A percentile compares a stretch with the other conserved stretches of the same genome.
Evolutionary conservation across 2,113 vertebrate species (phyloP).

Genomic region (Choloepus hoffmanni): DNA sequence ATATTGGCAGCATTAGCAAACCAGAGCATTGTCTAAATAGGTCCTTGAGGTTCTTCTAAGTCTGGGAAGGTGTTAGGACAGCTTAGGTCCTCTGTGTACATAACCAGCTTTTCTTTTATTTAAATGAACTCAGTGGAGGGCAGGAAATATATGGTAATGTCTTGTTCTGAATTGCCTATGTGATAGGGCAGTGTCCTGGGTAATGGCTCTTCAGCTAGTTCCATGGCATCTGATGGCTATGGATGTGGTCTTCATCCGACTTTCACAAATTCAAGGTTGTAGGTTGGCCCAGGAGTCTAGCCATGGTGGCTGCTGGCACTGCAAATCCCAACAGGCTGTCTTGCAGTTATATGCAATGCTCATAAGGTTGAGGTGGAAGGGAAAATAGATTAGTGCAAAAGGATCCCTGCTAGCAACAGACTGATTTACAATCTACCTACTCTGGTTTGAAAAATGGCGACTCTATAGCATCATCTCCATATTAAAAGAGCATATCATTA

Average conservation of each 20-base stretch:
- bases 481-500: background rate
- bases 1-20: too few species aligned
- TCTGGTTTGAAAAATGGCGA: background rate
- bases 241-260: background rate
- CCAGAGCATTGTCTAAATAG: background rate
- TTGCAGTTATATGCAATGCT: background rate
- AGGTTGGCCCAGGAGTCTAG: background rate
- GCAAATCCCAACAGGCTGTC: background rate
- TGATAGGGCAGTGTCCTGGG: background rate
- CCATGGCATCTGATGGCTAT: background rate
- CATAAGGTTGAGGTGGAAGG: background rate
- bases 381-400: background rate
- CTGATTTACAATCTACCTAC: background rate
- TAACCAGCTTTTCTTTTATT: background rate
- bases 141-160: background rate
- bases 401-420: background rate
- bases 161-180: background rate
- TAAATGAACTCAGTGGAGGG: background rate
- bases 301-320: too few species aligned
- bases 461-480: background rate
- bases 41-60: background rate
- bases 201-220: background rate
- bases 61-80: background rate
- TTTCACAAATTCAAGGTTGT: constrained; percentile 16
- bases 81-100: background rate